These are phyloP conservation scores for Peromyscus leucopus DNA, from an alignment of 2,113 vertebrate species.

Conservation along the genomic window DNA sequence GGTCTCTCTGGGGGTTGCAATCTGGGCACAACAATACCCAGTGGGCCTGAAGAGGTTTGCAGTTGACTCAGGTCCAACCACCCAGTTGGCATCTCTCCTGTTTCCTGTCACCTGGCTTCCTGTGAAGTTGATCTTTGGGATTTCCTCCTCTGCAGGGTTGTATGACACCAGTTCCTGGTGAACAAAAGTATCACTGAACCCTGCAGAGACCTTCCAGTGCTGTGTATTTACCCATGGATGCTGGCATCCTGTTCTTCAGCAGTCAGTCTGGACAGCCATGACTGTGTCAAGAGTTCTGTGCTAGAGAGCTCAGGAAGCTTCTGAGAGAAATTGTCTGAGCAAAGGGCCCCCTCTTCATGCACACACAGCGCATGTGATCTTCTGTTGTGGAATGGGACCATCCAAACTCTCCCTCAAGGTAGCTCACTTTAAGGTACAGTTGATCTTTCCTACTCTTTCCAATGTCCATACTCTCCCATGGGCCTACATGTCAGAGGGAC, in stretches of 20 bases:
- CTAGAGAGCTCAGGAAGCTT: neutral
- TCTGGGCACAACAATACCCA: no score
- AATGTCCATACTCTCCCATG: no score
- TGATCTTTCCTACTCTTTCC: neutral
- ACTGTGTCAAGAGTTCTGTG: neutral
- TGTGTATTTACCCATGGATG: rapidly evolving
- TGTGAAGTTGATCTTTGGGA: neutral
- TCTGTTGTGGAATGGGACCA: no score
- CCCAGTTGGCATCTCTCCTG: no score
- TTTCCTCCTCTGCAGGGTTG: neutral
- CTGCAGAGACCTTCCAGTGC: neutral
- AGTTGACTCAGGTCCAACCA: neutral
- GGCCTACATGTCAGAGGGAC: no score
- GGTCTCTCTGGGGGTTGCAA: no score
- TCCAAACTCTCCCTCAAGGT: neutral
- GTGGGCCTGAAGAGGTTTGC: no score
- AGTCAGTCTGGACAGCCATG: rapidly evolving
- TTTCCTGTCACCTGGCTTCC: neutral
- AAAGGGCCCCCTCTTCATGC: neutral
- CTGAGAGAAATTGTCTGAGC: neutral
- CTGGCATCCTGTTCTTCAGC: neutral
- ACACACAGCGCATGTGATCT: neutral
- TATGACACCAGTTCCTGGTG: neutral
- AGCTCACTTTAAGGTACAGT: neutral
- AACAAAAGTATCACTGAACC: neutral